A percentile compares a stretch with the other conserved stretches of the same genome.
Conservation (phyloP, 2,888 invertebrate genomes). For the Disparrhopalites patrizii region DNA sequence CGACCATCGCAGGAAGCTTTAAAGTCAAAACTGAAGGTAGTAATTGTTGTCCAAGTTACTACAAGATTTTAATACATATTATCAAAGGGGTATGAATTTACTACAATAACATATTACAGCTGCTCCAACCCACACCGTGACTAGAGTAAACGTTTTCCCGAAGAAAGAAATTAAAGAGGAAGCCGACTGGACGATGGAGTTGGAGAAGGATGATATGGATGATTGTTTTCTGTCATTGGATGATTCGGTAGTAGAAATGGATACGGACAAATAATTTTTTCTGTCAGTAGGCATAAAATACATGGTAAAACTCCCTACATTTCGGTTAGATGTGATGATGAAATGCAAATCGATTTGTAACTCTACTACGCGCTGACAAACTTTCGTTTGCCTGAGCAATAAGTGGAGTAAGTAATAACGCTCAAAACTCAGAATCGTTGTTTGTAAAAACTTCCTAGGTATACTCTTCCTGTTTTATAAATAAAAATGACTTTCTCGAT, state of each 20-base stretch:
- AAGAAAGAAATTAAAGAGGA: constrained; percentile 1
- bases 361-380: too few species aligned
- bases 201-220: background rate
- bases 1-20: constrained; percentile 51
- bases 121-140: background rate
- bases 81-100: background rate
- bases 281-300: background rate
- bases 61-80: background rate
- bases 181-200: background rate
- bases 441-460: too few species aligned
- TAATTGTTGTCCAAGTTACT: background rate
- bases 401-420: too few species aligned
- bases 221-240: background rate
- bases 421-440: too few species aligned
- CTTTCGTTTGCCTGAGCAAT: too few species aligned
- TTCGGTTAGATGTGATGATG: too few species aligned
- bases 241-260: background rate
- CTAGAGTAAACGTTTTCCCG: background rate
- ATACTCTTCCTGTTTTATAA: too few species aligned
- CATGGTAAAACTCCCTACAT: too few species aligned
- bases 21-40: constrained; percentile 26
- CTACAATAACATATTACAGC: background rate
- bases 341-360: too few species aligned
- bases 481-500: too few species aligned
- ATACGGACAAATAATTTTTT: background rate